phyloP scores from a whole-genome alignment of 2,888 invertebrate genomes.

The Meteorus cinctellus region DNA sequence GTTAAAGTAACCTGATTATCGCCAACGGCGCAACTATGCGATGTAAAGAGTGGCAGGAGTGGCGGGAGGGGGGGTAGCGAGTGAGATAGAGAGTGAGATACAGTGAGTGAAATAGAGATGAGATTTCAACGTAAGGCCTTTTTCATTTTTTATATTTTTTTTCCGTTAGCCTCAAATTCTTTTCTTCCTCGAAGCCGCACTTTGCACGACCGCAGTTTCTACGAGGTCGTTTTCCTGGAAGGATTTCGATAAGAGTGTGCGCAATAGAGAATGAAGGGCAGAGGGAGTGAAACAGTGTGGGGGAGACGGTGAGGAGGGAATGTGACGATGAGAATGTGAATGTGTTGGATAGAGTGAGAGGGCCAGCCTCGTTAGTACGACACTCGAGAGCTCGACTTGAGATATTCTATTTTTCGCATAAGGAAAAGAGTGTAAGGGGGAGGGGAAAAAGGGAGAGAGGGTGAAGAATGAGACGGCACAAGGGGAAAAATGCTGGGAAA shows the following conservation, averaged over 20 bases:
- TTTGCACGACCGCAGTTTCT: conserved; percentile 48
- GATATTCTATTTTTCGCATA: conserved; percentile 38
- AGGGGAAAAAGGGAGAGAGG: conserved; percentile 21
- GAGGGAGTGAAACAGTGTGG: not conserved
- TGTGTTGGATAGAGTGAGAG: conserved; percentile 24
- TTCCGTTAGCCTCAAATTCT: conserved; percentile 28
- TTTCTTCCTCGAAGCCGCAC: conserved; percentile 40
- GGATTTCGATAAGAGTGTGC: conserved; percentile 60
- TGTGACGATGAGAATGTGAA: conserved; percentile 14
- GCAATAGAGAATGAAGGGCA: conserved; percentile 10
- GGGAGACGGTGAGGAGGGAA: not conserved
- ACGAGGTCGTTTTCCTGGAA: conserved; percentile 61
- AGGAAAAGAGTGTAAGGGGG: conserved; percentile 17
- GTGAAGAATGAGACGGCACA: not conserved
- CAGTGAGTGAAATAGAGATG: not conserved
- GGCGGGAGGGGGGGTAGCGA: not conserved
- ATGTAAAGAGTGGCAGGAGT: not conserved
- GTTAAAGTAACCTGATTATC: conserved; percentile 46
- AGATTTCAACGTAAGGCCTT: not conserved
- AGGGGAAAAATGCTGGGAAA: conserved; percentile 27
- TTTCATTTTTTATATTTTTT: conserved; percentile 3
- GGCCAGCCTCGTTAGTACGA: conserved; percentile 38
- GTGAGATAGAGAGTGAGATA: not conserved
- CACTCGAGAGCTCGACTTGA: conserved; percentile 40
- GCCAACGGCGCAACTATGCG: conserved; percentile 27